A percentile compares a stretch with the other conserved stretches of the same genome.
Evolutionary conservation across 64 coral and sea anemone genomes (phyloP).

Genomic region (Cladopsammia gracilis): DNA sequence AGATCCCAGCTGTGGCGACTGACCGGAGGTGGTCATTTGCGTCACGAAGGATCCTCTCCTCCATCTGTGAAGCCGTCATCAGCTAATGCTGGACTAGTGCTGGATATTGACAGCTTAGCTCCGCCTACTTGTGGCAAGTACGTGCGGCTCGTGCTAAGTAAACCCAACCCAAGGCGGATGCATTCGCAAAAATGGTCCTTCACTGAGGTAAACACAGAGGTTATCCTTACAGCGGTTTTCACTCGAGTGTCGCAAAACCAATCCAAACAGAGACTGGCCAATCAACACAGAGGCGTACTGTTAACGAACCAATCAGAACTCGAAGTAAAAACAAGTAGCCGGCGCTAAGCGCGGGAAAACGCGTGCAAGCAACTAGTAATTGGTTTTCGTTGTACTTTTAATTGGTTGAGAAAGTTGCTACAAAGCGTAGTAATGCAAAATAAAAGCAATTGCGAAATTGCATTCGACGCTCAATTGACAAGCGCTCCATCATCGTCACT

Average conservation of each 20-base stretch:
- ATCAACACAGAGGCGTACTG: too few species aligned
- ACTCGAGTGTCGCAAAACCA: not conserved
- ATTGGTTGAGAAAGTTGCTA: too few species aligned
- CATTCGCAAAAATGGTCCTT: conserved; percentile 96
- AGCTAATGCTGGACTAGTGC: conserved; percentile 77
- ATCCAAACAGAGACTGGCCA: too few species aligned
- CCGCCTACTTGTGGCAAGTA: conserved; percentile 91
- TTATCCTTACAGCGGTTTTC: not conserved
- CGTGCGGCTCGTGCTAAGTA: conserved; percentile 84
- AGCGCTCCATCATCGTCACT: too few species aligned
- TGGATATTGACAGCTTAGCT: conserved; percentile 94
- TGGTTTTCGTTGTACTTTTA: too few species aligned
- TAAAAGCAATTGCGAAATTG: too few species aligned
- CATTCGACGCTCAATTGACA: too few species aligned
- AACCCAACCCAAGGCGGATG: conserved; percentile 76
- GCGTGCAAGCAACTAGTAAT: too few species aligned
- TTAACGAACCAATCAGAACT: too few species aligned
- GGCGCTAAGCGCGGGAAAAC: too few species aligned
- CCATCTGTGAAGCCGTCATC: conserved; percentile 86
- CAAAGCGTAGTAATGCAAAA: too few species aligned
- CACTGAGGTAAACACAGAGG: conserved; percentile 69
- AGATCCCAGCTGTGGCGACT: conserved; percentile 97
- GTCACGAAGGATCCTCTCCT: conserved; percentile 93
- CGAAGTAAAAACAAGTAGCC: too few species aligned
- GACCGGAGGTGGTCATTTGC: conserved; percentile 82